These are phyloP conservation scores for Ferdinandea cuprea DNA, from an alignment of 2,888 invertebrate genomes.

Conservation along the genomic window DNA sequence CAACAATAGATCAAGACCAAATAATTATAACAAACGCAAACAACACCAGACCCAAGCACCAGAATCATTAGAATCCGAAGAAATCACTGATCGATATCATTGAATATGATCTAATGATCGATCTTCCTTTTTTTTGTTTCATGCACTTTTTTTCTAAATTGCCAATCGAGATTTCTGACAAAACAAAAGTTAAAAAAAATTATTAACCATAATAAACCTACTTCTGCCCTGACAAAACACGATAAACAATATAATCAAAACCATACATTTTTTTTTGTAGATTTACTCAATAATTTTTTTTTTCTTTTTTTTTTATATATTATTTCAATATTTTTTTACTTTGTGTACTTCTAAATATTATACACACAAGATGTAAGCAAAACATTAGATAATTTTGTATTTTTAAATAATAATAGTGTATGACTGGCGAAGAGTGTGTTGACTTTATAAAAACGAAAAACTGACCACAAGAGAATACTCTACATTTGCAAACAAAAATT, in stretches of 20 bases:
- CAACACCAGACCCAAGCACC: conserved; percentile 60
- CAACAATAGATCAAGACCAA: conserved; percentile 73
- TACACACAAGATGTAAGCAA: conserved; percentile 60
- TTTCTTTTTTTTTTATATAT: conserved; percentile 38
- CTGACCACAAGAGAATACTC: not conserved
- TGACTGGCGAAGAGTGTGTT: conserved; percentile 75
- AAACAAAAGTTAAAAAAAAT: no score
- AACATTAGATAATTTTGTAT: conserved; percentile 70
- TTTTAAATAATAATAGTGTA: conserved; percentile 70
- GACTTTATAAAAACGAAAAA: conserved; percentile 44
- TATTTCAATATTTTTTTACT: conserved; percentile 67
- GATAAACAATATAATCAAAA: conserved; percentile 39
- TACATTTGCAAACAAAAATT: conserved; percentile 64
- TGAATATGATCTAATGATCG: no score
- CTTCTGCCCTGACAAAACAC: conserved; percentile 34
- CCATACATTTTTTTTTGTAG: conserved; percentile 44
- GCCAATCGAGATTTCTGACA: conserved; percentile 10
- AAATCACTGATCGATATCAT: conserved; percentile 54
- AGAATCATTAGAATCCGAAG: conserved; percentile 49
- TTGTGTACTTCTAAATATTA: conserved; percentile 60
- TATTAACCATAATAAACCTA: no score
- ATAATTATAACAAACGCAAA: conserved; percentile 56
- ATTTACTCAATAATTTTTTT: conserved; percentile 55
- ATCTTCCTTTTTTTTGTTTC: conserved; percentile 27
- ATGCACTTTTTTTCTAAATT: conserved; percentile 17